Evolutionary conservation across 2,888 invertebrate species (phyloP).

Genomic region (Nysson spinosus): DNA sequence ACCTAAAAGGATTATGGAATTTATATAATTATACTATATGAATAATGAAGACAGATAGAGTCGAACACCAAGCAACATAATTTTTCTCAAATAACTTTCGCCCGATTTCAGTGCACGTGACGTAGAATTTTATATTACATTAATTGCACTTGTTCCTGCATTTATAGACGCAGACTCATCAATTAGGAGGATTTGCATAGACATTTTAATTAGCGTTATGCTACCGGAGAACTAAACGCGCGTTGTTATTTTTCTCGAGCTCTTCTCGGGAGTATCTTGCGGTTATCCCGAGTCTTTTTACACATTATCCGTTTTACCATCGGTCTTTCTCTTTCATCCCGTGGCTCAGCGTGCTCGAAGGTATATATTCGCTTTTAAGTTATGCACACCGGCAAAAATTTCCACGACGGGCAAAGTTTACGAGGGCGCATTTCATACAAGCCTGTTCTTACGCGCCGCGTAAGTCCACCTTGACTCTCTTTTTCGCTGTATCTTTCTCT

Average conservation of each 20-base stretch:
- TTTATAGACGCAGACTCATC: constrained; percentile 56
- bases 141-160: constrained; percentile 49
- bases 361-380: constrained; percentile 3
- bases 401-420: not conserved
- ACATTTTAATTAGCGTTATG: constrained; percentile 61
- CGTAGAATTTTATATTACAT: constrained; percentile 52
- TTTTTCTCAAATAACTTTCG: constrained; percentile 19
- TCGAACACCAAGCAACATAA: no score
- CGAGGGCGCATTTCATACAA: constrained; percentile 2
- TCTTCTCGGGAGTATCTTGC: not conserved
- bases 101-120: constrained; percentile 18
- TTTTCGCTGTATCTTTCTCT: not conserved
- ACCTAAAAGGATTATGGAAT: no score
- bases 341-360: no score
- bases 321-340: constrained; percentile 5
- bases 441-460: not conserved
- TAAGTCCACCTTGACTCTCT: not conserved
- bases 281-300: constrained; percentile 6
- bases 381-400: constrained; percentile 13
- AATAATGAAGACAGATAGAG: no score
- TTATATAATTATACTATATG: no score
- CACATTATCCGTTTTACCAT: not conserved
- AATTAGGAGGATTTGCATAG: constrained; percentile 57
- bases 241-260: not conserved
- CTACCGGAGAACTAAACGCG: constrained; percentile 7